Evolutionary conservation across 2,888 invertebrate species (phyloP).

Genomic region (Phortica okadai): DNA sequence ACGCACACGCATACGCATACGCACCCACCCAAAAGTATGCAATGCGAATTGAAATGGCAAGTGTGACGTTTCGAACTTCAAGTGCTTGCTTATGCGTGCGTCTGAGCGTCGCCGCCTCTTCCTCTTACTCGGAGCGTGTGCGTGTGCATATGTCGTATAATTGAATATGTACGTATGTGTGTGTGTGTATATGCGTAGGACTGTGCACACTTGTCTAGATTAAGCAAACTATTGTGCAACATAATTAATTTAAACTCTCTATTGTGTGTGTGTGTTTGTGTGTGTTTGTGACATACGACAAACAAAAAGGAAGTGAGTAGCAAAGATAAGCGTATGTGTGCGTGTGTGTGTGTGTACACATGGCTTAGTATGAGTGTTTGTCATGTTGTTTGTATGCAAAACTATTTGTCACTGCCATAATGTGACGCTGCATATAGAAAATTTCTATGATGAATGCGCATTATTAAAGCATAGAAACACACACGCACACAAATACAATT

Average conservation of each 20-base stretch:
- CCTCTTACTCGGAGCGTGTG: background rate
- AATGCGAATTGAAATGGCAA: slow-evolving; percentile 9
- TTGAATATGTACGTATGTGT: slow-evolving; percentile 13
- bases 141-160: background rate
- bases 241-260: slow-evolving; percentile 64
- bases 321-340: background rate
- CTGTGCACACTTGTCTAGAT: slow-evolving; percentile 1
- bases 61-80: background rate
- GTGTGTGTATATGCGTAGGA: background rate
- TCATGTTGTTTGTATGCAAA: slow-evolving; percentile 19
- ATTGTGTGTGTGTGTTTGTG: background rate
- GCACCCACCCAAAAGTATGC: background rate
- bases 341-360: background rate
- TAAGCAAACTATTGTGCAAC: slow-evolving; percentile 45
- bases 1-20: background rate
- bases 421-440: slow-evolving; percentile 30
- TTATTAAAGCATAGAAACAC: background rate
- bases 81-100: background rate
- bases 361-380: slow-evolving; percentile 36
- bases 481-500: background rate
- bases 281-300: background rate
- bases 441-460: background rate
- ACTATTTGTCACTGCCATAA: slow-evolving; percentile 55
- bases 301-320: background rate
- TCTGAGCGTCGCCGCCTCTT: background rate